Evolutionary conservation across 2,797 vertebrate genomes (phyloP).

Genomic region (Ptychadena robeensis): DNA sequence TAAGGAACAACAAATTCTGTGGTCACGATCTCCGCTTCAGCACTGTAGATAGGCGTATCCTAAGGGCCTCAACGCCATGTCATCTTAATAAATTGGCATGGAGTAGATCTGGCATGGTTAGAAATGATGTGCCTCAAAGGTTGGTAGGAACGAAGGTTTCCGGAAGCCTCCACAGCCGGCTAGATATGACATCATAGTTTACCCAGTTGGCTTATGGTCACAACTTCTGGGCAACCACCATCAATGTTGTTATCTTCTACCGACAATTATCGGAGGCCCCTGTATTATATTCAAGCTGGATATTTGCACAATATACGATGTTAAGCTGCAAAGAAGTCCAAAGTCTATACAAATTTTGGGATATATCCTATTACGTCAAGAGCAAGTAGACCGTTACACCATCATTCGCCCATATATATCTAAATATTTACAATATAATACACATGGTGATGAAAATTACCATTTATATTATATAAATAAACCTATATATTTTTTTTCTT

Average conservation of each 20-base stretch:
- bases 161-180: neutral
- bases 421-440: conserved; percentile 51
- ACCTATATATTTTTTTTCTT: conserved; percentile 27
- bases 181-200: neutral
- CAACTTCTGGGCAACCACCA: neutral
- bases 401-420: conserved; percentile 38
- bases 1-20: neutral
- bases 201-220: neutral
- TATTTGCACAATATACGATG: neutral
- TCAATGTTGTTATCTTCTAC: neutral
- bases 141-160: neutral
- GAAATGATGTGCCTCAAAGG: neutral
- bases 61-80: neutral
- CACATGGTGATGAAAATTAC: conserved; percentile 38
- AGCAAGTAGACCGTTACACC: conserved; percentile 6
- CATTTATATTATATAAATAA: conserved; percentile 45
- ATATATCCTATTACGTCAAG: neutral
- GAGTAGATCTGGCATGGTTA: neutral
- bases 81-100: neutral
- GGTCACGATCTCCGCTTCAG: neutral
- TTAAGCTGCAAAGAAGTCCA: conserved; percentile 13
- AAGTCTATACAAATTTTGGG: neutral
- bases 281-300: neutral
- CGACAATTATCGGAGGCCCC: neutral
- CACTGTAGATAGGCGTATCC: neutral